phyloP scores from a whole-genome alignment of 2,113 vertebrate genomes.

The Sylvia atricapilla region DNA sequence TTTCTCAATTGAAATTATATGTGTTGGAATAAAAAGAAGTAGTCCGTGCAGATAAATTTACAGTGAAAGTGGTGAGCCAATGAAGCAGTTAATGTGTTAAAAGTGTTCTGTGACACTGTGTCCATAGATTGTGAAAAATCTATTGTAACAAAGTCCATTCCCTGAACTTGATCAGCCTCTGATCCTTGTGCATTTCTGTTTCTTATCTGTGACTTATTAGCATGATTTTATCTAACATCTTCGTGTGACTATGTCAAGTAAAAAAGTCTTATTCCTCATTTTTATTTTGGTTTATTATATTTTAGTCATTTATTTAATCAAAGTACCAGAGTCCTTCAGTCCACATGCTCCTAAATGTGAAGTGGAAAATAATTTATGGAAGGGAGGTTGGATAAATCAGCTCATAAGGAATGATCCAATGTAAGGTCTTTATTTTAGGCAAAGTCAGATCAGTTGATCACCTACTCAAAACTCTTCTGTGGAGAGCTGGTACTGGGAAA shows the following conservation, averaged over 20 bases:
- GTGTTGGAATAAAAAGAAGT: background rate
- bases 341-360: background rate
- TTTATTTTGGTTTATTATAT: background rate
- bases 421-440: background rate
- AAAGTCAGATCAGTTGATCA: background rate
- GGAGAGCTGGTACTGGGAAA: background rate
- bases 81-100: background rate
- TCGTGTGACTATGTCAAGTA: background rate
- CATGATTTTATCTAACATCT: background rate
- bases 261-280: background rate
- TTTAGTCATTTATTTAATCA: background rate
- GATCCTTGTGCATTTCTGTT: background rate
- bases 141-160: background rate
- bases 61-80: background rate
- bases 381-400: background rate
- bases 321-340: background rate
- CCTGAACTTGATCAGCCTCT: background rate
- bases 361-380: background rate
- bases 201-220: background rate
- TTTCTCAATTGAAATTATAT: background rate
- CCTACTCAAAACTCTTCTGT: background rate
- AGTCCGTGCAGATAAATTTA: background rate
- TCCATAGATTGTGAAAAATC: background rate
- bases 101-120: background rate
- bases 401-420: background rate